phyloP scores from a whole-genome alignment of 2,888 invertebrate species.

The Pseudococcus longispinus region DNA sequence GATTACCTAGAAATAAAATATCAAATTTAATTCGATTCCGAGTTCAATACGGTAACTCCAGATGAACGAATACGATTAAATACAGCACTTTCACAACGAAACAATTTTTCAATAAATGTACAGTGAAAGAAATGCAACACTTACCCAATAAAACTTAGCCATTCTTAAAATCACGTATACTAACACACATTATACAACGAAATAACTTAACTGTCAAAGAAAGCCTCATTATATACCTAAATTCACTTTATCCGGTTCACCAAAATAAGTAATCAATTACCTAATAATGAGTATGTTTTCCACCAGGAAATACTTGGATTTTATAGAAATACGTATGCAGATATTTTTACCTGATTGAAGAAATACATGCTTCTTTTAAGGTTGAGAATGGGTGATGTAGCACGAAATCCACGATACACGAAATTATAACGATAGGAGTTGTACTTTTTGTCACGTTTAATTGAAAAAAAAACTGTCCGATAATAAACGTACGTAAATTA shows the following conservation, averaged over 20 bases:
- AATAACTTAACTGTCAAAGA: neutral
- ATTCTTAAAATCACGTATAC: neutral
- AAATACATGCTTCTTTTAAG: neutral
- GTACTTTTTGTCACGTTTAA: neutral
- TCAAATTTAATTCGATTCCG: neutral
- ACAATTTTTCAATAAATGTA: too few relatives aligned
- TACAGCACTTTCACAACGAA: neutral
- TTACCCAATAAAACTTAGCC: constrained; percentile 20
- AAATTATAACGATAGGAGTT: neutral
- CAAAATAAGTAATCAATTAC: neutral
- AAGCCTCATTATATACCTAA: neutral
- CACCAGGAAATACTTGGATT: neutral
- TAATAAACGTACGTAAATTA: neutral
- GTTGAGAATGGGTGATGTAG: neutral
- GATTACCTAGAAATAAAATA: neutral
- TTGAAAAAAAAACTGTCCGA: neutral
- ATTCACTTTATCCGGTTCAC: neutral
- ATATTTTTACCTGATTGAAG: neutral
- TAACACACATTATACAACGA: neutral
- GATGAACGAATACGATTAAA: neutral
- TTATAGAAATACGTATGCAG: neutral
- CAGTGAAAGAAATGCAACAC: neutral
- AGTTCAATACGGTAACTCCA: too few relatives aligned
- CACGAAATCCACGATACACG: neutral
- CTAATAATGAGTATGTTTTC: neutral